Evolutionary conservation across 64 coral and sea anemone genomes (phyloP).

Genomic region (Montipora sp.): DNA sequence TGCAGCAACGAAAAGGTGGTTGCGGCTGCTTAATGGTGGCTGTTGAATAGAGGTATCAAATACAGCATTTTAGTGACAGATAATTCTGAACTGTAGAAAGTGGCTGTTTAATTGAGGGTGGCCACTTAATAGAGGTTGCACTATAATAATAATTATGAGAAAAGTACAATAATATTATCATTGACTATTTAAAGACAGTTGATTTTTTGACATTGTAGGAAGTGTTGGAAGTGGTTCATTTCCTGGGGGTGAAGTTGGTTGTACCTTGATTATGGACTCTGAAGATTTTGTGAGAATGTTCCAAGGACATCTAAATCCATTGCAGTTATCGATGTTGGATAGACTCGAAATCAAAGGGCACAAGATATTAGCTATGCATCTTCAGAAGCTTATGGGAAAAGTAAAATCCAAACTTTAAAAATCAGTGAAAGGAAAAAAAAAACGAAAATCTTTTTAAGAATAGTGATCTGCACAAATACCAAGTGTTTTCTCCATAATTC

Average conservation of each 20-base stretch:
- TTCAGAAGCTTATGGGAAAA: constrained; percentile 83
- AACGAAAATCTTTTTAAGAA: not conserved
- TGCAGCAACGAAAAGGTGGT: too few species aligned
- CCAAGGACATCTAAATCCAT: constrained; percentile 86
- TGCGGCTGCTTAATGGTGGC: too few species aligned
- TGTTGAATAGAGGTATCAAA: too few species aligned
- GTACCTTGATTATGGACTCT: constrained; percentile 73
- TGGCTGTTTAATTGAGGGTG: not conserved
- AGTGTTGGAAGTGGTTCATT: constrained; percentile 68
- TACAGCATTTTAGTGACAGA: too few species aligned
- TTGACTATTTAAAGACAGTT: not conserved
- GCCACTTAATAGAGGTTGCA: not conserved
- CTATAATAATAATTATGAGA: not conserved
- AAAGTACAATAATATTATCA: not conserved
- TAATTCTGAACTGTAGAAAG: too few species aligned
- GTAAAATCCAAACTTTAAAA: constrained; percentile 87
- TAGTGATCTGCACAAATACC: too few species aligned
- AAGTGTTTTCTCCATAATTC: too few species aligned
- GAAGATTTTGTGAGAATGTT: constrained; percentile 94
- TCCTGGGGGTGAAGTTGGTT: constrained; percentile 55
- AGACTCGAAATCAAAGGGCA: constrained; percentile 86
- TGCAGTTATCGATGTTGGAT: constrained; percentile 81
- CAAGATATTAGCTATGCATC: constrained; percentile 81
- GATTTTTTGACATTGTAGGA: constrained; percentile 47
- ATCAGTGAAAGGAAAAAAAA: not conserved